A percentile compares a stretch with the other conserved stretches of the same genome.
Conservation (phyloP, 2,113 vertebrate genomes). For the Ornithorhynchus anatinus region DNA sequence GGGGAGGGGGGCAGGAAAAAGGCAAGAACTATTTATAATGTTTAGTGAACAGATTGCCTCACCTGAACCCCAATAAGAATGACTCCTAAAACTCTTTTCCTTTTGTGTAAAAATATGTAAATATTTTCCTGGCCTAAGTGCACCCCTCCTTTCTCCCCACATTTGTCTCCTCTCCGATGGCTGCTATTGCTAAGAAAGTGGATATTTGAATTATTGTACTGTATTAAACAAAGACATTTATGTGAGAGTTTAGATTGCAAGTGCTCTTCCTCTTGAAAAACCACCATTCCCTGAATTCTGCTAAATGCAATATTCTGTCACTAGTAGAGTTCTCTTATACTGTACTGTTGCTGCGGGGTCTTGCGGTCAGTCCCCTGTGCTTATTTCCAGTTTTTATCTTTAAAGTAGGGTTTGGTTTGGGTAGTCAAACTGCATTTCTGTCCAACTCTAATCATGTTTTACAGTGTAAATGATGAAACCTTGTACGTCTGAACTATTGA, state of each 20-base stretch:
- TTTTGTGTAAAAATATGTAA: slow-evolving; percentile 17
- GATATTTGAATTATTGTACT: slow-evolving; percentile 17
- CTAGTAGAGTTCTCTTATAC: background rate
- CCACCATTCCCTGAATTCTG: slow-evolving; percentile 2
- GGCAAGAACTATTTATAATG: background rate
- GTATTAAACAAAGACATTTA: slow-evolving; percentile 11
- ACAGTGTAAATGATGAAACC: slow-evolving; percentile 34
- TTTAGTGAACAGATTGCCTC: background rate
- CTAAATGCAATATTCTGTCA: slow-evolving; percentile 54
- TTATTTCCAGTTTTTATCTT: background rate
- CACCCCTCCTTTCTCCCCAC: background rate
- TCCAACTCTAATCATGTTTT: background rate
- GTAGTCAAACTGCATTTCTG: background rate
- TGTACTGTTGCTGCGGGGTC: slow-evolving; percentile 18
- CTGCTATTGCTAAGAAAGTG: background rate
- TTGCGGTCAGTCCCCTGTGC: background rate
- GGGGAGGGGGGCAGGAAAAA: background rate
- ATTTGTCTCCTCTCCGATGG: background rate
- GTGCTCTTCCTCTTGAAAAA: background rate
- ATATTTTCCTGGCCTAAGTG: background rate
- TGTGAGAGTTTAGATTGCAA: background rate
- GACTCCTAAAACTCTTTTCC: background rate
- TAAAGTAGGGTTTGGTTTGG: background rate
- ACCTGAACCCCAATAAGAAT: background rate
- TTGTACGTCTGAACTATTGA: slow-evolving; percentile 45